phyloP scores from a whole-genome alignment of 2,797 vertebrate genomes.

The Delichon dasypus region DNA sequence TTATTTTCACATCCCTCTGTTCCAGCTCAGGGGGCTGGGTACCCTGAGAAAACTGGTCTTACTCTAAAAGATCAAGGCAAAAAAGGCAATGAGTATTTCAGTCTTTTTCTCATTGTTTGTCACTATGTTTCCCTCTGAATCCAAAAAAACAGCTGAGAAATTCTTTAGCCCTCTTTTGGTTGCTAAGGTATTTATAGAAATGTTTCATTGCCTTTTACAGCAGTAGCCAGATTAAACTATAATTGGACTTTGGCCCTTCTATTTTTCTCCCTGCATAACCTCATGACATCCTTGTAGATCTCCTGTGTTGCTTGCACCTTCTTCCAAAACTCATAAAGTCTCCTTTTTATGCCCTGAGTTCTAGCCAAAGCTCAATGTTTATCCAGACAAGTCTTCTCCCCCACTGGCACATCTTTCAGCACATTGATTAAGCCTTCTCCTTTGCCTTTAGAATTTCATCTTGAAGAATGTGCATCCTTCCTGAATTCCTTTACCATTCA shows the following conservation, averaged over 20 bases:
- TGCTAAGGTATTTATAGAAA: background rate
- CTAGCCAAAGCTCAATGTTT: background rate
- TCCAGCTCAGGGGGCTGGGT: background rate
- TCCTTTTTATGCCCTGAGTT: background rate
- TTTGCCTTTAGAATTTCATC: background rate
- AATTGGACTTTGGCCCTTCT: background rate
- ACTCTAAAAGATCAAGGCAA: background rate
- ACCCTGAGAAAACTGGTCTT: background rate
- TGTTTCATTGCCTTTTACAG: background rate
- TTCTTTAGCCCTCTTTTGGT: background rate
- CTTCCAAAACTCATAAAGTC: background rate
- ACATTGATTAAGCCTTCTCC: background rate
- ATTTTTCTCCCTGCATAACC: background rate
- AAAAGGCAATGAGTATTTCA: background rate
- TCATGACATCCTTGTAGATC: background rate
- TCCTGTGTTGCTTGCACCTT: background rate
- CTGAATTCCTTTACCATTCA: background rate
- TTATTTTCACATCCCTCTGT: background rate
- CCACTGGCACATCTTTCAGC: background rate
- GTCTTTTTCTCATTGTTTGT: background rate
- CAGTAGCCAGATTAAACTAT: background rate
- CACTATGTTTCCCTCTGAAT: background rate
- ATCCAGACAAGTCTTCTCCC: background rate
- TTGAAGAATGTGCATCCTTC: background rate
- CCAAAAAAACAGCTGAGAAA: background rate